A percentile compares a stretch with the other conserved stretches of the same genome.
Evolutionary conservation across 2,888 invertebrate genomes (phyloP).

Genomic region (Oscheius myriophilus): DNA sequence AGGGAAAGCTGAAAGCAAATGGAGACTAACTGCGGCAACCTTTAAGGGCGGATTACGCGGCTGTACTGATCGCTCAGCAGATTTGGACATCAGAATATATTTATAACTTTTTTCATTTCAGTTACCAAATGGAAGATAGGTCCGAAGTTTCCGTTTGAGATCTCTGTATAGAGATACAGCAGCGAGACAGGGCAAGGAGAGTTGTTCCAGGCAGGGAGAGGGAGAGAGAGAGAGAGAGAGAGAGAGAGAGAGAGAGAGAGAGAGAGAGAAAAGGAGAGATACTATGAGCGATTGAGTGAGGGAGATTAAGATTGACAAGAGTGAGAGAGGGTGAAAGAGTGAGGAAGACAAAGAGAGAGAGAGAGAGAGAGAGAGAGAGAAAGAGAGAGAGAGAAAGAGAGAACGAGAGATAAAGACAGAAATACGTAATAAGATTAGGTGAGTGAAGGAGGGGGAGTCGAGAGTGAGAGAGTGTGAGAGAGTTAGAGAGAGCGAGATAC

Average conservation of each 20-base stretch:
- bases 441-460: neutral
- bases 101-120: no score
- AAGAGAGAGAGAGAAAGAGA: neutral
- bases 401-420: neutral
- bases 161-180: neutral
- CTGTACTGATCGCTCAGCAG: no score
- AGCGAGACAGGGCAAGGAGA: conserved; percentile 22
- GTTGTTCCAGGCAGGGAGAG: no score
- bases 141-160: no score
- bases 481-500: no score
- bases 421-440: neutral
- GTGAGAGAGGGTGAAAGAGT: neutral
- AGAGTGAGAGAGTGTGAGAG: no score
- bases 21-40: no score
- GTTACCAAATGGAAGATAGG: no score
- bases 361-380: neutral
- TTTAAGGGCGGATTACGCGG: no score
- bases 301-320: conserved; percentile 14
- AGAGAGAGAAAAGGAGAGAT: neutral
- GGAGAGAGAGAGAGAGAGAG: conserved; percentile 25
- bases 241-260: conserved; percentile 24
- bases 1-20: no score
- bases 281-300: conserved; percentile 19
- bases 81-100: no score
- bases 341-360: neutral